Evolutionary conservation across 1,140 invertebrate genomes (phyloP), one percentile per base, ranked within the genome.

Genomic region (Chrysoperla carnea): DNA sequence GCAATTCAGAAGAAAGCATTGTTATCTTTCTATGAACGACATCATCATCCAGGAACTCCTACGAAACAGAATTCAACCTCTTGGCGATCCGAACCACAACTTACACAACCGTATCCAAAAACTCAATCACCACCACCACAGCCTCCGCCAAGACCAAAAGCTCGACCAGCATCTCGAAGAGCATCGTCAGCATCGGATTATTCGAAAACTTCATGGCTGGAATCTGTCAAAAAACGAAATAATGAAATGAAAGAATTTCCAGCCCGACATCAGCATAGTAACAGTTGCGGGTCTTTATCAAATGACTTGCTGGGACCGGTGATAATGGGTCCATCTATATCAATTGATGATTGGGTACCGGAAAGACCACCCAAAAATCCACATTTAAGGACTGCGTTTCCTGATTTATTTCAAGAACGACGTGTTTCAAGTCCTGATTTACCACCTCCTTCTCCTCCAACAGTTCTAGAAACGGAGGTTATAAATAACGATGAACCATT

Each of bases 1-100:
- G 83, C 81, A 0, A 81, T 88, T 28, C 85, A 89, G 52, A 87
- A 90, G 58, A 84, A 88, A 53, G 86, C 86, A 0, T 61, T 91
- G 2, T 62, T 87, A 17, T 84, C 82, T 1, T 90, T 84, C 47
- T 87, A 88, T 58, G 84, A 88, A 51, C 67, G 82, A 29, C 82
- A 87, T 45, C 57, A 59, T 35, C 42, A 46, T 51, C 56, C 39
- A 39, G 41, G 31, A 15, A 6, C 17, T 29, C 6, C 9, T 8
- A 27, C 44, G 17, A 39, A 42, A 23, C 54, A 49, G 29, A 55
- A 68, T 41, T 66, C 60, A n/a, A 65, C 61, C 13, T 55, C 63
- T 3, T 76, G 73, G 73, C 58, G 70, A 40, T 76, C 74, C 0
- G 73, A 76, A 47, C 74, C 73, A 0, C 72, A 76, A 36, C 53